A percentile compares a stretch with the other conserved stretches of the same genome.
phyloP scores from a whole-genome alignment of 2,113 vertebrate genomes.

The Anser cygnoides region DNA sequence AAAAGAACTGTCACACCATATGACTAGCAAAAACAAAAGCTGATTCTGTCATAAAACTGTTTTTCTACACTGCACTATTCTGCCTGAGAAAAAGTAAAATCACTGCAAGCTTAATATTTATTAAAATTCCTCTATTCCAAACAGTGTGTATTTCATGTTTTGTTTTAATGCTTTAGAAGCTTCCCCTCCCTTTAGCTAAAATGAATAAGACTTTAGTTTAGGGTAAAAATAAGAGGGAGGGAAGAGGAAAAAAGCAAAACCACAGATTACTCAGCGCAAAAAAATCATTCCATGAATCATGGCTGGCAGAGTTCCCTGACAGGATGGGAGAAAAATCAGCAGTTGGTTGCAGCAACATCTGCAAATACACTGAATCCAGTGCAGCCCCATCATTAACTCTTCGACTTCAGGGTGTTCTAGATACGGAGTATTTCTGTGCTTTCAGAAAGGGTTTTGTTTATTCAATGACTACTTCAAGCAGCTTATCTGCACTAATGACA shows the following conservation, averaged over 20 bases:
- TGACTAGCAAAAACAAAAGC: slow-evolving; percentile 33
- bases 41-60: not conserved
- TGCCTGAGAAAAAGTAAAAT: slow-evolving; percentile 15
- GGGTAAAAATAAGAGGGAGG: slow-evolving; percentile 61
- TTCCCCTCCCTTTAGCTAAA: slow-evolving; percentile 58
- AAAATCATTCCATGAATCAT: slow-evolving; percentile 85
- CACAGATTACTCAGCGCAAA: slow-evolving; percentile 82
- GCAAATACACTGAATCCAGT: slow-evolving; percentile 68
- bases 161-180: slow-evolving; percentile 59
- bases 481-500: not conserved
- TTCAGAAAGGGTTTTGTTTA: not conserved
- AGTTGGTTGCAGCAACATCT: slow-evolving; percentile 76
- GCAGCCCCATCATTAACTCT: slow-evolving; percentile 70
- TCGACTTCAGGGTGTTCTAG: slow-evolving; percentile 20
- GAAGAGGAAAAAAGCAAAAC: slow-evolving; percentile 72
- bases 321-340: slow-evolving; percentile 72
- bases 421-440: not conserved
- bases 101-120: slow-evolving; percentile 6
- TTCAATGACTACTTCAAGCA: not conserved
- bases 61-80: slow-evolving; percentile 3
- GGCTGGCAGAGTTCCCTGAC: slow-evolving; percentile 75
- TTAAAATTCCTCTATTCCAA: slow-evolving; percentile 46
- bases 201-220: slow-evolving; percentile 70
- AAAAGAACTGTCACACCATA: not conserved
- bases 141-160: slow-evolving; percentile 39